Percentiles rank a stretch among this genome's conserved stretches.
These are phyloP conservation scores for Nesidiocoris tenuis DNA, from an alignment of 2,888 invertebrate genomes.

Conservation along the genomic window DNA sequence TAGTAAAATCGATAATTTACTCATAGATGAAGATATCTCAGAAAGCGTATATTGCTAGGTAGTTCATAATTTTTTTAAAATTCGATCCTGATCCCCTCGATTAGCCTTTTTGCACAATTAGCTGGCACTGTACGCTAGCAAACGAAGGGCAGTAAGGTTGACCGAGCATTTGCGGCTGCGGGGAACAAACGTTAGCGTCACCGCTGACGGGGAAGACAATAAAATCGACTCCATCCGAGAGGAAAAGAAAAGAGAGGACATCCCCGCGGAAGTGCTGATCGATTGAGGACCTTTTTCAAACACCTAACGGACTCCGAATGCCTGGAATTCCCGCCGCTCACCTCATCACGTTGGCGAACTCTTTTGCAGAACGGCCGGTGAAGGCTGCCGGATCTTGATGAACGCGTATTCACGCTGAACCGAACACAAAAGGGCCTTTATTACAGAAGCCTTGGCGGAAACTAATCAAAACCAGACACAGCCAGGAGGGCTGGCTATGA, in stretches of 20 bases:
- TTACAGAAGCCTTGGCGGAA: neutral
- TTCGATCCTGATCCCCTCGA: no score
- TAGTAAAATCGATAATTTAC: no score
- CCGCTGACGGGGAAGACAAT: neutral
- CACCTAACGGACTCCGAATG: conserved; percentile 16
- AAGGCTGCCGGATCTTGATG: neutral
- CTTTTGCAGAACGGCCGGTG: neutral
- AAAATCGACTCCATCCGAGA: neutral
- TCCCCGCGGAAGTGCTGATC: neutral
- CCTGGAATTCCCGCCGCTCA: conserved; percentile 4
- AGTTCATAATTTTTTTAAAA: neutral
- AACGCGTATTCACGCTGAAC: neutral
- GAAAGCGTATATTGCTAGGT: no score
- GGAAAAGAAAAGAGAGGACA: neutral
- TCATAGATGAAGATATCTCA: no score
- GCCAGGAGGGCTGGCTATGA: neutral
- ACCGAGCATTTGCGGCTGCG: no score
- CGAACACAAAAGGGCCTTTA: neutral
- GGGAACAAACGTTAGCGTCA: no score
- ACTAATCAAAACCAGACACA: neutral
- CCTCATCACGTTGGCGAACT: neutral
- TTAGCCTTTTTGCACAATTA: no score
- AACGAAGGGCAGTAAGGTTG: no score
- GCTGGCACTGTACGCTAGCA: no score
- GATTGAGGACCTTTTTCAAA: conserved; percentile 12